Base-by-base conservation (phyloP, 2,888 invertebrate genomes). In the Epirrhoe tristata region DNA sequence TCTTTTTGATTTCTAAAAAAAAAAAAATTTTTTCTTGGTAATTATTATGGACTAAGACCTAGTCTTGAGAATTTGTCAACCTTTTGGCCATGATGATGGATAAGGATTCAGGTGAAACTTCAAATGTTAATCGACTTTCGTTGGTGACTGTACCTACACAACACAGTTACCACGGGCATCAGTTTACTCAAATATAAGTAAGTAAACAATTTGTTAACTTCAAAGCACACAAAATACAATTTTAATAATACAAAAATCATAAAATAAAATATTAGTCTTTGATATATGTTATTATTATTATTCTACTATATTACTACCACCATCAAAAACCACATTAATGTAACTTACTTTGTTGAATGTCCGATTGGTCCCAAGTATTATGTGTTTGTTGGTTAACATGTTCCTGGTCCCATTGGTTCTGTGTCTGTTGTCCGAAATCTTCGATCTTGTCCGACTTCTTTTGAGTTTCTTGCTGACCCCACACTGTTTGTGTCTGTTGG, bases 401-500 rank as follows among this genome's bases (percentile, higher is more conserved):
- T 70, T 84, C 80, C 68, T 83, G 83, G 6, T 77, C 72, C 74
- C 72, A 78, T 57, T 76, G 69, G 58, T 58, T 76, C 76, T 81
- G 76, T 16, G 70, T 66, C 55, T 81, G 78, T 67, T 86, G 84
- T 0, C 74, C 78, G 6, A 83, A 77, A 68, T 82, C 73, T 66
- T 79, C 77, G 14, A 71, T 43, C n/a, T 79, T 75, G 24, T 72
- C 71, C 67, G 64, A 73, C 46, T 75, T 57, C 54, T 70, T 74
- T 76, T 80, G 79, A 7, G 79, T 71, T 71, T 87, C 82, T 69
- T 88, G 87, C 50, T 68, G 68, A 46, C 62, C 68, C 73, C 73
- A 69, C 66, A 81, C 75, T 50, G 72, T 67, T 74, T 82, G 78
- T 60, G 74, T 71, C 61, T 83, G 80, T 66, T 85, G 83, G 32